Base-by-base conservation (phyloP, 2,113 vertebrate species). In the Falcunculus frontatus region DNA sequence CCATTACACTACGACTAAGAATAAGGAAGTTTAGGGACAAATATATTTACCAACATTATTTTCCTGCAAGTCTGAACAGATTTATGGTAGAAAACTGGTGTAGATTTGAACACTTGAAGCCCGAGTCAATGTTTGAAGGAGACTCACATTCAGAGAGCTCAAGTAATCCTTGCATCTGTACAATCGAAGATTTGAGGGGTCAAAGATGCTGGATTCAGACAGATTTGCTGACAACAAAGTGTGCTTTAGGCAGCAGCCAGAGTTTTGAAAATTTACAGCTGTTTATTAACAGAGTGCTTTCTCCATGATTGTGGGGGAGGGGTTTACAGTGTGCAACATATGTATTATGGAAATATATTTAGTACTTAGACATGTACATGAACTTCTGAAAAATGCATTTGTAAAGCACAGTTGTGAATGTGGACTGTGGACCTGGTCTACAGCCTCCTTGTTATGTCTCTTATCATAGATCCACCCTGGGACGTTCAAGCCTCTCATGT, bases 1-100 rank as follows among this genome's bases (percentile, higher is more conserved):
- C 2, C 4, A 17, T 74, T 55, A 55, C 46, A 44, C 20, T 85
- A 11, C 0, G 4, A 10, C 6, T 46, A 46, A 0, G 6, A 67
- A 46, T 25, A 67, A 35, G 15, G 30, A 65, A 46, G 15, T 41
- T 76, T 47, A 33, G 21, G 17, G 26, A 42, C 8, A 85, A 63
- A 70, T 74, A 16, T 17, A 26, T 68, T 87, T 78, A 63, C 13
- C 26, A 55, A 22, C 7, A 23, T 60, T 39, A 16, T 81, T 87
- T 77, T 87, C 44, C 39, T 53, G 18, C 3, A 80, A 76, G 7
- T 56, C 18, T 25, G 22, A 65, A 64, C 16, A 65, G 9, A 65
- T 77, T 46, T 73, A 29, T 55, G 23, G 7, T 27, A 41, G 37
- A 57, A 93, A 70, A 32, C 16, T 3, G 0, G 13, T 49, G 13